Evolutionary conservation across 1,140 invertebrate species (phyloP).

Genomic region (Pogonomyrmex californicus): DNA sequence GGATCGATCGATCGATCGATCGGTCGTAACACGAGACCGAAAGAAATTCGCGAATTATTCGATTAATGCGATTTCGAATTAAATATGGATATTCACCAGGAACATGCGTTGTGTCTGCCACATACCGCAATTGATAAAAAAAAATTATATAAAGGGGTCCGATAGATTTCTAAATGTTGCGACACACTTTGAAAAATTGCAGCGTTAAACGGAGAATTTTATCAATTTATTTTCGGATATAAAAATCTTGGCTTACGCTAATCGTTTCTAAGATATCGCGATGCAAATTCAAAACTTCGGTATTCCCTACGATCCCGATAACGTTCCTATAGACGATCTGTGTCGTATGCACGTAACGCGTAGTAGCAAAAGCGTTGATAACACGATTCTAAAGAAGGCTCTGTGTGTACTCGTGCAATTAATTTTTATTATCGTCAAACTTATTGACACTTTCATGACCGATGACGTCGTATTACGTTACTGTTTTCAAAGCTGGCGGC

Average conservation of each 20-base stretch:
- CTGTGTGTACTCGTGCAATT: constrained; percentile 1
- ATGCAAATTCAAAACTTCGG: background rate
- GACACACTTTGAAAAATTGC: background rate
- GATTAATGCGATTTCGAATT: background rate
- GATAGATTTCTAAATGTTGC: background rate
- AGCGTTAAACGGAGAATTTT: background rate
- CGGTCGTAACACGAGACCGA: background rate
- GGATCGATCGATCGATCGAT: background rate
- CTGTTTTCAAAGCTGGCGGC: constrained; percentile 14
- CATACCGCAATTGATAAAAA: too few species aligned
- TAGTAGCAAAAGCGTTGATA: background rate
- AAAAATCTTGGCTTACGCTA: background rate
- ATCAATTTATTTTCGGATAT: background rate
- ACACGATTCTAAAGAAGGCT: constrained; percentile 11
- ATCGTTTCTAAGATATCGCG: background rate
- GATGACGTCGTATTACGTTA: constrained; percentile 21
- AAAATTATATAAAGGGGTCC: background rate
- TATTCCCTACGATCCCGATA: background rate
- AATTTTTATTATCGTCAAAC: constrained; percentile 43
- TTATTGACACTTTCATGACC: constrained; percentile 42
- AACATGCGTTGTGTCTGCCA: background rate
- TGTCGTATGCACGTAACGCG: background rate
- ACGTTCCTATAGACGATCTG: background rate
- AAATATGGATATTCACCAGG: background rate
- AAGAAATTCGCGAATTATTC: background rate